A percentile compares a stretch with the other conserved stretches of the same genome.
These are phyloP conservation scores for Cervus canadensis DNA, from an alignment of 2,113 vertebrate species.

Conservation along the genomic window DNA sequence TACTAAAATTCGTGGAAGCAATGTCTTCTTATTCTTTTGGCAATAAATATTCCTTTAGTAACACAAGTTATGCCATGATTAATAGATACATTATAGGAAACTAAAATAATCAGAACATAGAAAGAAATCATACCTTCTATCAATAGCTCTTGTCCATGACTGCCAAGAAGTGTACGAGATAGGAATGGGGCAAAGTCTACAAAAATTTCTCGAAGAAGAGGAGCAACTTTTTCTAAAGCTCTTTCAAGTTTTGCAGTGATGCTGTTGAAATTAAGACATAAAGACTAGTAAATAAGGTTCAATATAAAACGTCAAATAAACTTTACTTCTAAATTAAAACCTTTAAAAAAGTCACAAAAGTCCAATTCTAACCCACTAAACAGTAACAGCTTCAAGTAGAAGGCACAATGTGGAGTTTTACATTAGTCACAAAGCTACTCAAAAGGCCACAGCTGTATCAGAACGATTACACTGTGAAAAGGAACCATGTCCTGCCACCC, in stretches of 20 bases:
- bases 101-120: constrained; percentile 59
- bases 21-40: neutral
- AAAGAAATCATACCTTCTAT: constrained; percentile 96
- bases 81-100: constrained; percentile 35
- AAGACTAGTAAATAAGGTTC: constrained; percentile 69
- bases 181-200: constrained; percentile 99
- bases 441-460: neutral
- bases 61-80: constrained; percentile 16
- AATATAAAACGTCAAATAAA: constrained; percentile 34
- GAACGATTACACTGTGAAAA: neutral
- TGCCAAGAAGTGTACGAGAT: constrained; percentile 95
- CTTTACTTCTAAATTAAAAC: constrained; percentile 42
- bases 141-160: constrained; percentile 97
- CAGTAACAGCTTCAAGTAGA: neutral
- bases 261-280: constrained; percentile 82
- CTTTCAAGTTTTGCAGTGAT: constrained; percentile 98
- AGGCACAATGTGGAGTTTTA: neutral
- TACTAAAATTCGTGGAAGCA: neutral
- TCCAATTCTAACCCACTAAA: neutral
- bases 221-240: constrained; percentile 97
- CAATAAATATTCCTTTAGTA: constrained; percentile 2
- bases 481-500: neutral
- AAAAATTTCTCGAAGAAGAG: constrained; percentile 97
- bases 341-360: constrained; percentile 8
- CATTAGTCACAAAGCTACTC: neutral